phyloP scores from a whole-genome alignment of 2,113 vertebrate species.

The Megaptera novaeangliae region DNA sequence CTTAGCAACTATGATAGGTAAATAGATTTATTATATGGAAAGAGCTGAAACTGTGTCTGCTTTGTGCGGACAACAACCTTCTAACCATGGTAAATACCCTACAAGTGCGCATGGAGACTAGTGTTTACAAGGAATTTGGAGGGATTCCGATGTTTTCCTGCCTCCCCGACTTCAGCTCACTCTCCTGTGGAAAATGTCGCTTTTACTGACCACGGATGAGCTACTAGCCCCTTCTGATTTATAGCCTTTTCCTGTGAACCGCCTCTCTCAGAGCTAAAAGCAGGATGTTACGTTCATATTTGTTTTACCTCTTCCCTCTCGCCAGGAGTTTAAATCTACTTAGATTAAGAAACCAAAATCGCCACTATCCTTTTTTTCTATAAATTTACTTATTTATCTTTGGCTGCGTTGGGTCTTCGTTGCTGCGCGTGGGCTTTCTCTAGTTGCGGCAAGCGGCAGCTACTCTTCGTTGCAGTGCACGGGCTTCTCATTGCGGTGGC shows the following conservation, averaged over 20 bases:
- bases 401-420: no score
- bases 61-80: not conserved
- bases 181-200: not conserved
- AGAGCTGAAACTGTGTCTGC: not conserved
- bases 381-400: no score
- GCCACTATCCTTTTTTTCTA: not conserved
- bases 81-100: not conserved
- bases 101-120: not conserved
- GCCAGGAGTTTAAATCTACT: not conserved
- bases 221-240: not conserved
- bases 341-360: not conserved
- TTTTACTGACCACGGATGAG: not conserved
- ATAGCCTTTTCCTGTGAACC: not conserved
- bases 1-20: accelerated
- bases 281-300: not conserved
- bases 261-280: not conserved
- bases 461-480: no score
- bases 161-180: not conserved
- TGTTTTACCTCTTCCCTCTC: not conserved
- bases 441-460: no score
- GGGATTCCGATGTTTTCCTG: not conserved
- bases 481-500: no score
- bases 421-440: no score
- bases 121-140: not conserved
- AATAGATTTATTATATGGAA: not conserved